Evolutionary conservation across 2,797 vertebrate species (phyloP), one percentile per base, ranked within the genome.

Genomic region (Rhinoraja longicauda): DNA sequence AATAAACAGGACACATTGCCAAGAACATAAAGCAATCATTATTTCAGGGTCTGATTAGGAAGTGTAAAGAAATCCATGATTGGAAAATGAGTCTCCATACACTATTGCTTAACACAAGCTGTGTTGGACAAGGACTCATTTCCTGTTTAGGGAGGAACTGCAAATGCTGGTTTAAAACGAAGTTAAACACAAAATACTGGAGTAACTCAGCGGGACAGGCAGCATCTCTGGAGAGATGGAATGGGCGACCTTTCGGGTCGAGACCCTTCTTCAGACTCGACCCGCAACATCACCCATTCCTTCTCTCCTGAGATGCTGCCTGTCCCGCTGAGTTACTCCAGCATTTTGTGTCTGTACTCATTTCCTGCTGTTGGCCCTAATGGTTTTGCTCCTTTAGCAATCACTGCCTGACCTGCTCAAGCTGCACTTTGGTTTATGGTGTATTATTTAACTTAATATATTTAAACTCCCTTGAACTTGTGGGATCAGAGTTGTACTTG

Each of bases 351-450:
- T 45, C 45, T 45, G 45, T 45, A 93, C 94, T 94, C 94, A 96
- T 96, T 95, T 96, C 95, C 95, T 94, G 94, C 94, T 95, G 95
- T 95, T 95, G 95, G 94, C 91, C 92, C 53, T 92, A 81, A 64
- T 93, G 91, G 77, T 78, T 93, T 93, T 92, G 93, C 93, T 95
- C 93, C 93, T 94, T 95, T 94, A 95, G 94, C 94, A 93, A 93
- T 93, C 94, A 94, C 95, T 93, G 93, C 93, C 93, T 92, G 93
- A 94, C 95, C 93, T 94, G 94, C 95, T 96, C 94, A 93, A 0
- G 4, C 24, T 96, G 97, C 93, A 96, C 97, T 97, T 97, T 97
- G 97, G 96, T 98, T 98, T 97, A 98, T 97, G 94, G 95, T 94
- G 92, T 73, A 94, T 94, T 95, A 94, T 96, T 96, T 97, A 95